phyloP scores from a whole-genome alignment of 1,140 invertebrate genomes.

The Drosophila sucinea region DNA sequence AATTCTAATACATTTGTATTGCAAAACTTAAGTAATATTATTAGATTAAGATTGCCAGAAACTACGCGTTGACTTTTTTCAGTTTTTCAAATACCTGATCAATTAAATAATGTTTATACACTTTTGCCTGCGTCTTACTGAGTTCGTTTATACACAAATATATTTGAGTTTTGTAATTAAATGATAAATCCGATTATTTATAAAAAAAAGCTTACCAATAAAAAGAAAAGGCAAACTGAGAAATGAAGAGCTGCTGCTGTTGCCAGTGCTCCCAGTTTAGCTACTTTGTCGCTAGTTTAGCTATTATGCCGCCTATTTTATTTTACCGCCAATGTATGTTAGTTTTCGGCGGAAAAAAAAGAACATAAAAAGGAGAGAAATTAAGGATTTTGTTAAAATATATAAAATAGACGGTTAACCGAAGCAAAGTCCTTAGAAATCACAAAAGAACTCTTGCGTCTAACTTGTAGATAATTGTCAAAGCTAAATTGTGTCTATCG shows the following conservation, averaged over 20 bases:
- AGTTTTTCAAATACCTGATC: not conserved
- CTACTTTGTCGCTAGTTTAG: too few relatives aligned
- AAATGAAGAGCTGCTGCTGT: constrained; percentile 4
- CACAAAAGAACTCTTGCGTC: too few relatives aligned
- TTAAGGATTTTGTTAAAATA: too few relatives aligned
- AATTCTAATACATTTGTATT: constrained; percentile 1
- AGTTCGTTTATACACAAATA: constrained; percentile 3
- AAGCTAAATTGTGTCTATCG: too few relatives aligned
- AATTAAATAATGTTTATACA: not conserved
- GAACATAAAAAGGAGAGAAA: too few relatives aligned
- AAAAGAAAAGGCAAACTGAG: constrained; percentile 30
- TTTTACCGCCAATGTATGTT: too few relatives aligned
- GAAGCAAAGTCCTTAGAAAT: too few relatives aligned
- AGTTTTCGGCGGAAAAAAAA: too few relatives aligned
- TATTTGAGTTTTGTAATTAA: constrained; percentile 18
- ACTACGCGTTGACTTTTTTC: constrained; percentile 52
- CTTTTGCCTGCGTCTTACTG: not conserved
- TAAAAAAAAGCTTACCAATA: constrained; percentile 67
- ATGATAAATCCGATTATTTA: constrained; percentile 9
- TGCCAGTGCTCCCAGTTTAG: not conserved
- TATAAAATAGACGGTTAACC: too few relatives aligned
- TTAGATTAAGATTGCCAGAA: constrained; percentile 32
- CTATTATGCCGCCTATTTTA: too few relatives aligned
- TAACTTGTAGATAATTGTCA: too few relatives aligned
- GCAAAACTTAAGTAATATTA: constrained; percentile 56